Base-by-base conservation (phyloP, 2,797 vertebrate genomes). In the Chelonia mydas region DNA sequence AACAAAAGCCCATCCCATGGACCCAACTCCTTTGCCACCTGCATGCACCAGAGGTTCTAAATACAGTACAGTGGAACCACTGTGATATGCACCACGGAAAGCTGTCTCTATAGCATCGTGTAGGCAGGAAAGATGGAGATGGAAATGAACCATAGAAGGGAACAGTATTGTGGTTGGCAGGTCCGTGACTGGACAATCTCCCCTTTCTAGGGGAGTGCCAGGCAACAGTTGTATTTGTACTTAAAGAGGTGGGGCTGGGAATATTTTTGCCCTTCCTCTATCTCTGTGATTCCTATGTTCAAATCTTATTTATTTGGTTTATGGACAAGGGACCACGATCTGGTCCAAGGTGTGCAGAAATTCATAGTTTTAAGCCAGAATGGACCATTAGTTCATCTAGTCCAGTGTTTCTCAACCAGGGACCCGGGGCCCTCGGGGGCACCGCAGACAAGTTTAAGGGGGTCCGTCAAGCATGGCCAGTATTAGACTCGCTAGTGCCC, bases 221-320 rank as follows among this genome's bases (percentile, higher is more conserved):
- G 23, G 11, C 87, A 81, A 7, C 17, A 25, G 53, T 23, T 50
- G 55, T 68, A 5, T 10, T 5, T 11, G 7, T 11, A 33, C 31
- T 65, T 65, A 31, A 65, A n/a, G 61, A 33, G 11, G 13, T 65
- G 6, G 7, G 61, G 61, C 6, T 33, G 33, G 45, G 27, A 0
- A 0, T 11, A 11, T 74, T 86, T 59, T 11, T 13, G 49, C 7
- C 5, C 54, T 79, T 91, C 11, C 68, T 80, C 53, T 53, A 51
- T 57, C 53, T 6, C 33, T 0, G 2, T 25, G 47, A 9, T 23
- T 17, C 45, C 0, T 0, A 57, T 50, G 19, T 53, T 8, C 11
- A 37, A 4, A 54, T 10, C 53, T 25, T 59, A 1, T 82, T 78
- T 50, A 3, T 27, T 17, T 84, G 54, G 10, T 33, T 77, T 57